Percentiles rank a stretch among this genome's conserved stretches.
Conservation (phyloP, 2,797 vertebrate species). For the Poecilia picta region DNA sequence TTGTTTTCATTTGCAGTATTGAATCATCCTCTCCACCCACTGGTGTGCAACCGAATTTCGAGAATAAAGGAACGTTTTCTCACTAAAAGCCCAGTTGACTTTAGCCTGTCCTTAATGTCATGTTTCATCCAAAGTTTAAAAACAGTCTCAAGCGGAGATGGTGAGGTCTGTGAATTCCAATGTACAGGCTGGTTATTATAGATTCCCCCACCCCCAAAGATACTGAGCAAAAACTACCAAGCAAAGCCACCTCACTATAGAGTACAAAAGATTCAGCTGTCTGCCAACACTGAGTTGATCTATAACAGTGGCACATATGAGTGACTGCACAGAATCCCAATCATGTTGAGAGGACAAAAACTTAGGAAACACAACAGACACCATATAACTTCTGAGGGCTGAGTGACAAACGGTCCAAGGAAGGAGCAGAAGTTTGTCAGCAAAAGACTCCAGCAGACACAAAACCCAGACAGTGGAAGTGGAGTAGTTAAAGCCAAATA, state of each 20-base stretch:
- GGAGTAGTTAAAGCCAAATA: too few relatives aligned
- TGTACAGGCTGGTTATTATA: background rate
- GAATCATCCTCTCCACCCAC: background rate
- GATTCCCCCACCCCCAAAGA: background rate
- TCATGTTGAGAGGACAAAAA: background rate
- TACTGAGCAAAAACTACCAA: background rate
- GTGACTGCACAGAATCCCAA: background rate
- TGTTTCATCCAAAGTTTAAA: background rate
- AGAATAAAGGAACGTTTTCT: background rate
- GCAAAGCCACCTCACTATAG: background rate
- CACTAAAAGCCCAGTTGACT: background rate
- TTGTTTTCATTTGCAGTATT: background rate
- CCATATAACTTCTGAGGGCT: background rate
- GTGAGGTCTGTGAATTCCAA: background rate
- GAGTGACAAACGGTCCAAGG: background rate
- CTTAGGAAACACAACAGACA: background rate
- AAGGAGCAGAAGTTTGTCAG: background rate
- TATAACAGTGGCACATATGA: background rate
- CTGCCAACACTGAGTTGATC: background rate
- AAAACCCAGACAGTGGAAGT: too few relatives aligned
- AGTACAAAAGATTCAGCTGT: background rate
- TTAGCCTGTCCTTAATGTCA: background rate
- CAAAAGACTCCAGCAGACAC: background rate
- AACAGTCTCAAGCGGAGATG: background rate
- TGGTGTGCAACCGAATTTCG: background rate